Base-by-base conservation (phyloP, 2,888 invertebrate genomes). In the Entomobrya proxima region DNA sequence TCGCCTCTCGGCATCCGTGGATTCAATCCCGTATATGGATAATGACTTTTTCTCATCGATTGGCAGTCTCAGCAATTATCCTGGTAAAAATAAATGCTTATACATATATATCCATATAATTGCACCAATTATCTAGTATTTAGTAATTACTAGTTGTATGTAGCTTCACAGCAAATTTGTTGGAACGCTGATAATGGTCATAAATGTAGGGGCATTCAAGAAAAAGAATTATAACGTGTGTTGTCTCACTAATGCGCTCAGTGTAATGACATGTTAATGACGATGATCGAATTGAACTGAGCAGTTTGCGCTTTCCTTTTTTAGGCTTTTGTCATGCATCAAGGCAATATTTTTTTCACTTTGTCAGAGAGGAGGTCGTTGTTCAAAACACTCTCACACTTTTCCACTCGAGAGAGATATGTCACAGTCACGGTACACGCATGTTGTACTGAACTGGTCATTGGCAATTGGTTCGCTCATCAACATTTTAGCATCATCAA, bases 1-100 rank as follows among this genome's bases (percentile, higher is more conserved):
- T 50, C 61, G 88, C 15, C 64, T 86, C 11, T 83, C 83, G 5
- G 86, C 83, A 4, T 86, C 86, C n/a, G 89, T 89, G 18, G 89
- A 89, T 69, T 89, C 89, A 27, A 89, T 90, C 35, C 90, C 88
- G 11, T 90, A 89, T 85, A 89, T 88, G 76, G 90, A 90, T 76
- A 86, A 90, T 83, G 89, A 90, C 79, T 90, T 90, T 84, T 89
- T 90, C 85, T 90, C 90, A 76, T 88, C 88, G 58, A 87, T 89
- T 78, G 90, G 89, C 75, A 89, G 89, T 47, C 88, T 90, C 77
- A 88, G 86, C 58, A 89, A 90, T 88, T 90, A 87, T 86, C 90
- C 88, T 87, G 90, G 90, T 90, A 86, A 67, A 30, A 61, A 61
- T 47, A 15, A 9, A 47, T 21, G 11, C 18, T 11, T 21, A 21